phyloP scores from a whole-genome alignment of 2,888 invertebrate genomes.

The Stenodema calcarata region DNA sequence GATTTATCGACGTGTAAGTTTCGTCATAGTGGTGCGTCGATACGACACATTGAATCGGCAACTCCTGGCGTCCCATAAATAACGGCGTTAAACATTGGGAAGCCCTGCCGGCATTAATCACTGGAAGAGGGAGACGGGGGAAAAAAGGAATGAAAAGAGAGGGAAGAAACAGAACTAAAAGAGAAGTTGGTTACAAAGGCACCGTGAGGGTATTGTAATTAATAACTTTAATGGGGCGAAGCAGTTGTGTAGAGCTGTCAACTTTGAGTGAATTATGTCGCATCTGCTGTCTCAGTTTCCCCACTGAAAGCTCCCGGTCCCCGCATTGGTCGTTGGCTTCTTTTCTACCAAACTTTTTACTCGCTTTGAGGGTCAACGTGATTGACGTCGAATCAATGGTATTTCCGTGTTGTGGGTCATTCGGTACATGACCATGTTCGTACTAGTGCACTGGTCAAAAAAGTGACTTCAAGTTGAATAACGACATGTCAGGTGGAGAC shows the following conservation, averaged over 20 bases:
- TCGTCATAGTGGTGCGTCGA: slow-evolving; percentile 50
- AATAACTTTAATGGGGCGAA: slow-evolving; percentile 55
- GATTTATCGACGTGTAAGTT: slow-evolving; percentile 39
- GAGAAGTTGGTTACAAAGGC: slow-evolving; percentile 32
- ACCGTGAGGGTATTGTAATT: slow-evolving; percentile 52
- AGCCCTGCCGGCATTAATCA: slow-evolving; percentile 48
- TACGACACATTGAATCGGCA: slow-evolving; percentile 53
- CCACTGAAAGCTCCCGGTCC: background rate
- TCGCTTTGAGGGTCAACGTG: no score
- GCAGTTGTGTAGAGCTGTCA: slow-evolving; percentile 53
- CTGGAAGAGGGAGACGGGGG: slow-evolving; percentile 26
- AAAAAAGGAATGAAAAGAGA: slow-evolving; percentile 20
- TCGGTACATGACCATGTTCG: no score
- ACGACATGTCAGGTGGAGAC: no score
- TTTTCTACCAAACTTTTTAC: background rate
- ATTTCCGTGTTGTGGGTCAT: no score
- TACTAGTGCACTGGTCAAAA: no score
- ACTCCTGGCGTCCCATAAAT: slow-evolving; percentile 50
- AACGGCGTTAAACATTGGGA: slow-evolving; percentile 49
- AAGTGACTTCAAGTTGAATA: no score
- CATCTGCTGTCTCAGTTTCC: slow-evolving; percentile 55
- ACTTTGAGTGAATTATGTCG: slow-evolving; percentile 58
- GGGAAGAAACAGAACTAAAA: slow-evolving; percentile 1
- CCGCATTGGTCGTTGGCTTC: background rate
- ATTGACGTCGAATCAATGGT: no score